Percentiles rank a stretch among this genome's conserved stretches.
These are phyloP conservation scores for Delia radicum DNA, from an alignment of 1,140 invertebrate species.

Conservation along the genomic window DNA sequence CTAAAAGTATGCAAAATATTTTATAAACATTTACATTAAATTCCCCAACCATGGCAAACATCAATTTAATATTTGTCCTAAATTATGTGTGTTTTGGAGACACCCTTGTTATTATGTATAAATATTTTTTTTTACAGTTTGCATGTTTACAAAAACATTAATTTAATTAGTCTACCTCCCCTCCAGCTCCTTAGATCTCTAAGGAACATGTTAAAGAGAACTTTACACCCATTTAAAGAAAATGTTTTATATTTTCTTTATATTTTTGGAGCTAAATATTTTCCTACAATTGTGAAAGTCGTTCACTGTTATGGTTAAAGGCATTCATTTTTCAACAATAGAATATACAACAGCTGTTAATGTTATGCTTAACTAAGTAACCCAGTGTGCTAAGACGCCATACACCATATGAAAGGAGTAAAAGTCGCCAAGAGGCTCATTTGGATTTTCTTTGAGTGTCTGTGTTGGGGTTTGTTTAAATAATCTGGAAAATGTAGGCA, in stretches of 20 bases:
- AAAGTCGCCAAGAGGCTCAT: constrained; percentile 8
- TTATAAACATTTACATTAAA: neutral
- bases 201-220: too few species aligned
- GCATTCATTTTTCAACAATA: neutral
- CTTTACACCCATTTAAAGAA: too few species aligned
- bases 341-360: constrained; percentile 11
- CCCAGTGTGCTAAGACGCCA: neutral
- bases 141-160: constrained; percentile 16
- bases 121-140: too few species aligned
- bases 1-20: neutral
- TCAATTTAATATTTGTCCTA: neutral
- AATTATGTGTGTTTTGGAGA: neutral
- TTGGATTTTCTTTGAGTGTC: neutral
- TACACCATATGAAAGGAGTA: neutral
- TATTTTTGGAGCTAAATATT: neutral
- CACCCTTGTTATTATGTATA: neutral
- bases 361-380: neutral
- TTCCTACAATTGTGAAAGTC: neutral
- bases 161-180: constrained; percentile 10
- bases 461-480: neutral
- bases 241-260: neutral
- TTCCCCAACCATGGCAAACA: neutral
- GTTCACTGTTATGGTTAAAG: neutral
- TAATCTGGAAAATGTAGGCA: neutral
- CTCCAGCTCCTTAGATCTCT: too few species aligned